Percentiles rank a stretch among this genome's conserved stretches.
phyloP scores from a whole-genome alignment of 2,797 vertebrate species.

The Linurgus olivaceus region DNA sequence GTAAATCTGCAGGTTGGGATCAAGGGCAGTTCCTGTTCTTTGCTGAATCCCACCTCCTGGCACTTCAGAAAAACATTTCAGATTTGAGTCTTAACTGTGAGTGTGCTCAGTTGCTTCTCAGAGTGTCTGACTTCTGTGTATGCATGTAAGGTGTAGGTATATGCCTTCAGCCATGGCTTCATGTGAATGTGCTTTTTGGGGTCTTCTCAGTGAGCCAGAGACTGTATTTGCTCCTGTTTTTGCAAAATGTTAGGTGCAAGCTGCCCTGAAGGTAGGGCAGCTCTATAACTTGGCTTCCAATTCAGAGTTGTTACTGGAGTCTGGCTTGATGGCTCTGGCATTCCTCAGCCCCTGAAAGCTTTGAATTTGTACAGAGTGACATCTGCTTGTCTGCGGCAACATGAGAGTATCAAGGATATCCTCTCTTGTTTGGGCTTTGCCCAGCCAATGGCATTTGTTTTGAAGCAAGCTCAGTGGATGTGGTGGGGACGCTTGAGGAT shows the following conservation, averaged over 20 bases:
- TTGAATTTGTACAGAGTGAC: not conserved
- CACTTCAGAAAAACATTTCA: not conserved
- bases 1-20: not conserved
- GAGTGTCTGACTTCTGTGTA: not conserved
- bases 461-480: not conserved
- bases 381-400: not conserved
- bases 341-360: not conserved
- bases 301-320: not conserved
- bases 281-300: not conserved
- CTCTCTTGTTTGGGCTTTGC: not conserved
- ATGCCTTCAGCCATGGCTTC: not conserved
- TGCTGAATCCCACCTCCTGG: not conserved
- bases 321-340: not conserved
- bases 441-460: not conserved
- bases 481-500: not conserved
- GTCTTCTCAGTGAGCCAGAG: not conserved
- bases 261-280: not conserved
- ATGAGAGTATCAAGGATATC: not conserved
- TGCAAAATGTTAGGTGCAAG: not conserved
- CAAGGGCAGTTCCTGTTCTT: not conserved
- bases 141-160: not conserved
- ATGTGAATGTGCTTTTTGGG: rapidly evolving
- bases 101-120: rapidly evolving
- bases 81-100: not conserved
- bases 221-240: not conserved